Percentiles rank a stretch among this genome's conserved stretches.
These are phyloP conservation scores for Lampris incognitus DNA, from an alignment of 2,113 vertebrate species.

Conservation along the genomic window DNA sequence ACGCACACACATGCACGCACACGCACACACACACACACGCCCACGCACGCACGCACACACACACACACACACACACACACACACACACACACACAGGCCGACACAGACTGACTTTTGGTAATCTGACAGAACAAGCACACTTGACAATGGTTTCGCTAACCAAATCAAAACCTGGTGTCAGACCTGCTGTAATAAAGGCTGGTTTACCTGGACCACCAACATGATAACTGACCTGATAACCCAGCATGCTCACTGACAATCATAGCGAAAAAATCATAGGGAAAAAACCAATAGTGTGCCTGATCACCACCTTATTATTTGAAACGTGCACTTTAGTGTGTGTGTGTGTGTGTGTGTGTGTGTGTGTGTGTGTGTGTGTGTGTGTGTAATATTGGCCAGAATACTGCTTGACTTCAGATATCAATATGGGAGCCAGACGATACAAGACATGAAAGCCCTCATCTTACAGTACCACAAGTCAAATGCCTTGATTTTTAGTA, in stretches of 20 bases:
- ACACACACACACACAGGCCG: background rate
- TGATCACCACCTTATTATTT: too few species aligned
- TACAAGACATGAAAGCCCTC: background rate
- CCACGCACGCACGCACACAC: background rate
- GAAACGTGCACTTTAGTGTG: too few species aligned
- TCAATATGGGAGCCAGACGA: too few species aligned
- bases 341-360: too few species aligned
- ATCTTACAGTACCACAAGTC: background rate
- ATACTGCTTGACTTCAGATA: background rate
- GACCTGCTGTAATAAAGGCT: background rate
- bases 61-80: slow-evolving; percentile 21
- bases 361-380: background rate
- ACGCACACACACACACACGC: slow-evolving; percentile 4
- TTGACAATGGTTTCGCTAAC: slow-evolving; percentile 35
- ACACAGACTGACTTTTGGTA: background rate
- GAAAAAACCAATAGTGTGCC: too few species aligned
- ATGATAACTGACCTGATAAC: background rate
- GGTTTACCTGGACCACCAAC: too few species aligned
- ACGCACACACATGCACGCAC: slow-evolving; percentile 3
- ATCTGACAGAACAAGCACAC: slow-evolving; percentile 29
- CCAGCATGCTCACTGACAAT: background rate
- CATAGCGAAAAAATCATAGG: too few species aligned
- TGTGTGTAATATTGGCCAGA: background rate
- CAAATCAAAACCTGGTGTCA: slow-evolving; percentile 9
- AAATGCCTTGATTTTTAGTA: background rate